These are phyloP conservation scores for Carcinoscorpius rotundicauda DNA, from an alignment of 1,140 invertebrate genomes.

Conservation along the genomic window DNA sequence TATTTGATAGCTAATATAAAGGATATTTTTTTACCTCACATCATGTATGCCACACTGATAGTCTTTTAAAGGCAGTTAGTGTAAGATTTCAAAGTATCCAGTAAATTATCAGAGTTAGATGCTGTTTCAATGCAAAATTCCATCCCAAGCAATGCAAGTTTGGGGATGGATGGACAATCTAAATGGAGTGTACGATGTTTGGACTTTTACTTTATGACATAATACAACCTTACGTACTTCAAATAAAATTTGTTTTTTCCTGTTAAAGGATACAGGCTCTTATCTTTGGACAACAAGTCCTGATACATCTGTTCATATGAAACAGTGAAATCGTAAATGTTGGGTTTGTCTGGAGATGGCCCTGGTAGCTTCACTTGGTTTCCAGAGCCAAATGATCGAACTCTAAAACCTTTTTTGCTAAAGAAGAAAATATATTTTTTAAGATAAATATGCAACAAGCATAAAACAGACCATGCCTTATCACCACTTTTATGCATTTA, in stretches of 20 bases:
- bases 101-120: too few species aligned
- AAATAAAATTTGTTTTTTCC: conserved; percentile 1
- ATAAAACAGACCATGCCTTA: background rate
- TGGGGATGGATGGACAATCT: too few species aligned
- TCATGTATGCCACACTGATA: too few species aligned
- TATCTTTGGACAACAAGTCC: conserved; percentile 60
- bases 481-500: background rate
- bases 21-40: too few species aligned
- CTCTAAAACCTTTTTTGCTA: conserved; percentile 91
- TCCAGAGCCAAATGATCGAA: conserved; percentile 94
- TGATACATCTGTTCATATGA: conserved; percentile 96
- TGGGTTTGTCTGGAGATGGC: conserved; percentile 83
- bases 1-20: too few species aligned
- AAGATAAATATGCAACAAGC: background rate
- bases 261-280: conserved; percentile 31
- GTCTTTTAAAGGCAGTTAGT: too few species aligned
- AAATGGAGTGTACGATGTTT: too few species aligned
- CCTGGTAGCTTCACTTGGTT: conserved; percentile 93
- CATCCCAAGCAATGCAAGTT: too few species aligned
- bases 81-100: too few species aligned
- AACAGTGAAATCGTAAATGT: conserved; percentile 95
- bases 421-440: conserved; percentile 26
- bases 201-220: too few species aligned
- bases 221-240: too few species aligned
- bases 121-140: too few species aligned